Conservation (phyloP, 2,797 vertebrate genomes). For the Anguilla megastoma region DNA sequence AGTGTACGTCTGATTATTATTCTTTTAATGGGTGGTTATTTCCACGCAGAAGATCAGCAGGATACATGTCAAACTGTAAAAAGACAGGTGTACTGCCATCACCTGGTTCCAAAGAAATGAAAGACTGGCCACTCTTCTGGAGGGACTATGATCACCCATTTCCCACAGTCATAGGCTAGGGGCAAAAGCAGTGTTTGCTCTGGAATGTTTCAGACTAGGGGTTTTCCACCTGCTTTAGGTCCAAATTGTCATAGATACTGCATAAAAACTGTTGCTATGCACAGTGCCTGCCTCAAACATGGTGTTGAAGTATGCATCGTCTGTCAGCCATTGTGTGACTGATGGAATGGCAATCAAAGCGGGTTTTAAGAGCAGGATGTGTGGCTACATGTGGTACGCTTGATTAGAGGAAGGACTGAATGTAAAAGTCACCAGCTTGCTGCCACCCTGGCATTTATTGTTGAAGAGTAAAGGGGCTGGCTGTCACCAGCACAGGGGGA, state of each 20-base stretch:
- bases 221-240: background rate
- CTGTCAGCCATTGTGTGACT: background rate
- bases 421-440: background rate
- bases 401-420: background rate
- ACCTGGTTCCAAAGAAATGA: background rate
- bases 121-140: background rate
- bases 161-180: background rate
- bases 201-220: background rate
- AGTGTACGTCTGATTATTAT: background rate
- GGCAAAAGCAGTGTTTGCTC: background rate
- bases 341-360: background rate
- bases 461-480: background rate
- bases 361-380: background rate
- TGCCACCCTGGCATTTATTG: background rate
- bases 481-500: background rate
- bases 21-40: background rate
- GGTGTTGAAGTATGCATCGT: background rate
- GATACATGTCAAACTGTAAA: background rate
- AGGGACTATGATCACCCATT: background rate
- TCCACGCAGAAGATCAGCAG: background rate
- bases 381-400: background rate
- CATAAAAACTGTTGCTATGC: background rate
- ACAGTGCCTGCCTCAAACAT: background rate
- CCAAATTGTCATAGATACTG: background rate
- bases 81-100: background rate